phyloP scores from a whole-genome alignment of 1,140 invertebrate genomes.

The Nephotettix cincticeps region DNA sequence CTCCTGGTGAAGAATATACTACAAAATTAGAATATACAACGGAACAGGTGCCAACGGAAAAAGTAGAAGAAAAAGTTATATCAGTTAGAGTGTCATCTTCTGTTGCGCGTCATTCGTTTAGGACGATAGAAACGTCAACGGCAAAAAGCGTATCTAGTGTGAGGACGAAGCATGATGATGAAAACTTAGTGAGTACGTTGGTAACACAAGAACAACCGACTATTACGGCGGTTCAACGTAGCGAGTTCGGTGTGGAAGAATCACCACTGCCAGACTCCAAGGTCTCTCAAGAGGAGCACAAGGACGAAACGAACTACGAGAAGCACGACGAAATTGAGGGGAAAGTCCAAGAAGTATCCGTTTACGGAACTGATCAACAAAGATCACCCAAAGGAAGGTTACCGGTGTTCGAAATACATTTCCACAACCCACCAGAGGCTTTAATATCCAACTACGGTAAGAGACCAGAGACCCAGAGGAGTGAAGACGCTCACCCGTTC shows the following conservation, averaged over 20 bases:
- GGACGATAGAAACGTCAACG: slow-evolving; percentile 4
- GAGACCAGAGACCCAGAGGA: neutral
- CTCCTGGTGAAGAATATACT: neutral
- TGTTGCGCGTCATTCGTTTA: slow-evolving; percentile 38
- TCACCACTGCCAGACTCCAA: slow-evolving; percentile 42
- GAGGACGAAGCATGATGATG: neutral
- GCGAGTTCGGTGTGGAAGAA: slow-evolving; percentile 57
- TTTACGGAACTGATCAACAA: neutral
- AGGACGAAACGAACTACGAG: neutral
- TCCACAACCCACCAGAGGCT: slow-evolving; percentile 24
- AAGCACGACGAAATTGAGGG: slow-evolving; percentile 11
- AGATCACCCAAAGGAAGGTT: neutral
- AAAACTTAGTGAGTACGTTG: slow-evolving; percentile 35
- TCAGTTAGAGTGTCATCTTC: slow-evolving; percentile 47
- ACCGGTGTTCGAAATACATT: slow-evolving; percentile 3
- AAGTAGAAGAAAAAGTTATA: slow-evolving; percentile 39
- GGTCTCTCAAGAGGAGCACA: neutral
- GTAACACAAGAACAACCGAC: slow-evolving; percentile 52
- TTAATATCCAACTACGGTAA: slow-evolving; percentile 4
- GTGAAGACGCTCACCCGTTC: neutral
- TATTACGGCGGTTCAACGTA: slow-evolving; percentile 54
- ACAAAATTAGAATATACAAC: slow-evolving; percentile 8
- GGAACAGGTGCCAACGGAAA: slow-evolving; percentile 20
- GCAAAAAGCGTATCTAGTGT: neutral
- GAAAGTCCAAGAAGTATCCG: slow-evolving; percentile 8